These are phyloP conservation scores for Gadopsis bispinosus DNA, from an alignment of 2,797 vertebrate species.

Conservation along the genomic window DNA sequence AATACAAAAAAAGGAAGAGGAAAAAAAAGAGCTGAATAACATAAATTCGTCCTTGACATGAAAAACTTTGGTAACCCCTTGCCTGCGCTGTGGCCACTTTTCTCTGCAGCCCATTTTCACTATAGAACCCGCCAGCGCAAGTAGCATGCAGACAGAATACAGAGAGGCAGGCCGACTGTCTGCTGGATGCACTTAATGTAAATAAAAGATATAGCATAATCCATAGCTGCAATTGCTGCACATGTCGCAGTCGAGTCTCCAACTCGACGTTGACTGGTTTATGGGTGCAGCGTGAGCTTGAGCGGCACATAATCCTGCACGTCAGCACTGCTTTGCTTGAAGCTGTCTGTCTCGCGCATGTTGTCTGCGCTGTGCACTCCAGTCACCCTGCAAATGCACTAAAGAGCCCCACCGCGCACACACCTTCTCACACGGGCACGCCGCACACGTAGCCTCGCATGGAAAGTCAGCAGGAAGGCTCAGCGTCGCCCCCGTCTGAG, in stretches of 20 bases:
- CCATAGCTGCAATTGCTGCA: not conserved
- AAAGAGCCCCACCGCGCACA: conserved; percentile 11
- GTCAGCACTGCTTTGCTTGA: conserved; percentile 59
- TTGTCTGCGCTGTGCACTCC: conserved; percentile 46
- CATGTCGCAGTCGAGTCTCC: conserved; percentile 18
- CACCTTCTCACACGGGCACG: conserved; percentile 2
- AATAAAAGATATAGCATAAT: not conserved
- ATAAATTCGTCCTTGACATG: conserved; percentile 21
- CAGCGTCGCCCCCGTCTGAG: conserved; percentile 27
- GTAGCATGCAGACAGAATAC: not conserved
- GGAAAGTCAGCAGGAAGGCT: conserved; percentile 45
- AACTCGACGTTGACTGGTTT: conserved; percentile 38
- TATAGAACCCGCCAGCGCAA: not conserved
- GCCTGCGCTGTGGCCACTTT: not conserved
- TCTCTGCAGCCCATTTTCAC: not conserved
- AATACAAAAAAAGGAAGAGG: not conserved
- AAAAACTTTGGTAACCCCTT: conserved; percentile 15
- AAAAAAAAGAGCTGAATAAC: not conserved
- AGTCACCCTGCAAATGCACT: conserved; percentile 63
- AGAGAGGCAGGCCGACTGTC: not conserved
- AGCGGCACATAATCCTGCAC: conserved; percentile 60
- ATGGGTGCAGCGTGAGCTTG: conserved; percentile 38
- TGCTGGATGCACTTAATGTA: not conserved
- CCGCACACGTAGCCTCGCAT: conserved; percentile 2
- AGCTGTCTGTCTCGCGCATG: conserved; percentile 40